Evolutionary conservation across 2,888 invertebrate genomes (phyloP).

Genomic region (Plebejus melissa): DNA sequence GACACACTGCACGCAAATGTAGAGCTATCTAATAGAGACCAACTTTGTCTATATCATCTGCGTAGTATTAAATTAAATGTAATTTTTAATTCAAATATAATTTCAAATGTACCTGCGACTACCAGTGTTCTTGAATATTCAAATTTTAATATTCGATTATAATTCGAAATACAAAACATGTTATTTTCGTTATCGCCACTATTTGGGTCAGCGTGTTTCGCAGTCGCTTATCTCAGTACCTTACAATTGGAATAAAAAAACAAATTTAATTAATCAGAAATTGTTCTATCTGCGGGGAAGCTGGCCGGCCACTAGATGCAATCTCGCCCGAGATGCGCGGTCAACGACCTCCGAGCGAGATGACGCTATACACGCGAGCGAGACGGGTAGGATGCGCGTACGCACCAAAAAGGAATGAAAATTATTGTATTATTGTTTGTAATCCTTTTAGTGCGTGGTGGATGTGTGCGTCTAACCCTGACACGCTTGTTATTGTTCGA

Average conservation of each 20-base stretch:
- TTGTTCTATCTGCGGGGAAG: slow-evolving; percentile 69
- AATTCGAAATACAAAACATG: slow-evolving; percentile 35
- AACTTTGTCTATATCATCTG: not conserved
- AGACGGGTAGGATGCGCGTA: slow-evolving; percentile 68
- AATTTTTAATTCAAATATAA: no score
- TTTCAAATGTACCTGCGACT: no score
- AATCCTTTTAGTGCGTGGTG: slow-evolving; percentile 55
- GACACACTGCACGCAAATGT: not conserved
- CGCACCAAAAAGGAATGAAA: slow-evolving; percentile 77
- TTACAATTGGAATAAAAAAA: slow-evolving; percentile 13
- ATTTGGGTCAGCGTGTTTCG: slow-evolving; percentile 59
- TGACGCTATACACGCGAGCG: slow-evolving; percentile 52
- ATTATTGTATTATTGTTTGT: slow-evolving; percentile 72
- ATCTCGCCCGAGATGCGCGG: slow-evolving; percentile 74
- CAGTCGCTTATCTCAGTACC: slow-evolving; percentile 37
- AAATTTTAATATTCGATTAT: slow-evolving; percentile 26
- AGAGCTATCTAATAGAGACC: not conserved
- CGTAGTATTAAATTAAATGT: no score
- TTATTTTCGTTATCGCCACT: slow-evolving; percentile 59
- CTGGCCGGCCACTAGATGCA: slow-evolving; percentile 75
- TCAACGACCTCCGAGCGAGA: slow-evolving; percentile 69
- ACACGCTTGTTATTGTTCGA: slow-evolving; percentile 38
- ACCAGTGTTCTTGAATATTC: not conserved
- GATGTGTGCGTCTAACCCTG: slow-evolving; percentile 56
- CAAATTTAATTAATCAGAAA: slow-evolving; percentile 68